Evolutionary conservation across 2,888 invertebrate species (phyloP).

Genomic region (Cephus runcator): DNA sequence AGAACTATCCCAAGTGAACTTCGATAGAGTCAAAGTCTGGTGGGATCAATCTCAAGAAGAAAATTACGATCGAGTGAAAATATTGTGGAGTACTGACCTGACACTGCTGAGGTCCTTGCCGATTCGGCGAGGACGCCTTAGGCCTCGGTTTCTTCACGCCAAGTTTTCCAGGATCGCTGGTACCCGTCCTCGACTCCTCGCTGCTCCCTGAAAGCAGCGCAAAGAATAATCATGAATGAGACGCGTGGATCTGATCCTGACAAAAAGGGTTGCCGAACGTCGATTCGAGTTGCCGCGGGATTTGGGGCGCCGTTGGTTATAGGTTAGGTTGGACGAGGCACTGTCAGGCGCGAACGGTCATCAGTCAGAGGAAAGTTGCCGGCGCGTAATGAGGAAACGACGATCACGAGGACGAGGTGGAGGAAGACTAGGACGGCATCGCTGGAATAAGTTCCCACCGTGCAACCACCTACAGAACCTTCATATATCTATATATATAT

Average conservation of each 20-base stretch:
- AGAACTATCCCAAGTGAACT: too few species aligned
- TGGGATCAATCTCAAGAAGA: neutral
- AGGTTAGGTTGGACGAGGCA: neutral
- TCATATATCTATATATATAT: neutral
- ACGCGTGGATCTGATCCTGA: neutral
- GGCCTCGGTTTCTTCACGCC: conserved; percentile 79
- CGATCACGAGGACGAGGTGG: neutral
- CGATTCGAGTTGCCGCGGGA: neutral
- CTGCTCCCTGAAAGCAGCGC: conserved; percentile 65
- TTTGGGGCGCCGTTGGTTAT: neutral
- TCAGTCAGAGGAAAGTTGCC: conserved; percentile 6
- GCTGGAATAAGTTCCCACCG: neutral
- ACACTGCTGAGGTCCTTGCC: conserved; percentile 92
- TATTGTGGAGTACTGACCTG: conserved; percentile 70
- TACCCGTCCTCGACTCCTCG: conserved; percentile 67
- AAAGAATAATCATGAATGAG: conserved; percentile 8
- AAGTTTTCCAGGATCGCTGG: conserved; percentile 69
- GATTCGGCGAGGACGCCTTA: conserved; percentile 88
- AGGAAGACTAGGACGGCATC: neutral
- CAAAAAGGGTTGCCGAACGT: conserved; percentile 3
- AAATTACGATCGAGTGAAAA: neutral
- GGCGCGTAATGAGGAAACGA: neutral
- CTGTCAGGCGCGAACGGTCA: neutral
- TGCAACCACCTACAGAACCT: neutral
- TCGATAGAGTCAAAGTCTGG: too few species aligned